Percentiles rank a stretch among this genome's conserved stretches.
phyloP scores from a whole-genome alignment of 2,888 invertebrate species.

The Anoplius nigerrimus region DNA sequence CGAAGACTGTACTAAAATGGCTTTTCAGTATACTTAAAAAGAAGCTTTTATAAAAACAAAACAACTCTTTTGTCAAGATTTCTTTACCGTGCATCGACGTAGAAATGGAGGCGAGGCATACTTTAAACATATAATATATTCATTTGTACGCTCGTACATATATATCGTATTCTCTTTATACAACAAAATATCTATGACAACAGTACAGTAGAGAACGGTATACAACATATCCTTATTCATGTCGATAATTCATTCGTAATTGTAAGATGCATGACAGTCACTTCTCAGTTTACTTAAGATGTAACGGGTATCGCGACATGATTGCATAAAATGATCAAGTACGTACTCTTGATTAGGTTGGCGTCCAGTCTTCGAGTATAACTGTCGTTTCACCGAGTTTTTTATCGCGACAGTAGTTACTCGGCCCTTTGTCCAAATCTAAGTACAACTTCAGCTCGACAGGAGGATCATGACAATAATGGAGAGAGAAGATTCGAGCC shows the following conservation, averaged over 20 bases:
- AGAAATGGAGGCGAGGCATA: conserved; percentile 40
- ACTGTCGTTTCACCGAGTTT: conserved; percentile 29
- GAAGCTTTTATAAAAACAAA: no score
- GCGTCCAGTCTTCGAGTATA: conserved; percentile 62
- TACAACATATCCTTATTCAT: conserved; percentile 64
- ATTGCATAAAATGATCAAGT: conserved; percentile 66
- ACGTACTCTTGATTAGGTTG: conserved; percentile 58
- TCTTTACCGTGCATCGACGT: no score
- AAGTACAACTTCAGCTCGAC: conserved; percentile 11
- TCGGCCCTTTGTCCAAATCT: conserved; percentile 16
- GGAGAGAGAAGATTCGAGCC: no score
- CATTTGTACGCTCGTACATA: conserved; percentile 72
- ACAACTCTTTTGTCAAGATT: no score
- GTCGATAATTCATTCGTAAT: conserved; percentile 64
- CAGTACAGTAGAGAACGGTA: conserved; percentile 70
- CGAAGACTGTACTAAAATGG: no score
- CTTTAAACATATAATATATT: conserved; percentile 74
- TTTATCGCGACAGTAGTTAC: conserved; percentile 25
- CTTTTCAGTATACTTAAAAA: no score
- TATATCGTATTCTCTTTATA: conserved; percentile 62
- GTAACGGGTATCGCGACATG: conserved; percentile 55
- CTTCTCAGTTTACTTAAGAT: conserved; percentile 59
- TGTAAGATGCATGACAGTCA: conserved; percentile 64
- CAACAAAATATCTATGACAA: conserved; percentile 74
- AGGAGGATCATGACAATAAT: neutral